Evolutionary conservation across 2,888 invertebrate species (phyloP).

Genomic region (Diadegma fenestrale): DNA sequence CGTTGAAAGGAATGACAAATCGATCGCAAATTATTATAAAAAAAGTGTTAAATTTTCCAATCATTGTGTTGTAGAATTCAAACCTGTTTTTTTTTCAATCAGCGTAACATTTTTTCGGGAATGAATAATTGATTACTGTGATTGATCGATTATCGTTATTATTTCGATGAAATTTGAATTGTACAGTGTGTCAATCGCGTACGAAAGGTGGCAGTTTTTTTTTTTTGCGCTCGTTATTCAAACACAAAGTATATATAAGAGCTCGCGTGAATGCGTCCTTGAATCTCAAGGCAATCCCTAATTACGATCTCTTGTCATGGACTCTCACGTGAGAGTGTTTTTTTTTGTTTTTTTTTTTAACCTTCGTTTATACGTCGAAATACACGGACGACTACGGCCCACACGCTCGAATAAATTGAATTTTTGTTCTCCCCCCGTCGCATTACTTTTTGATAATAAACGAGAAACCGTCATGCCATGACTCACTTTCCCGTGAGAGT

Average conservation of each 20-base stretch:
- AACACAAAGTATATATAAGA: constrained; percentile 14
- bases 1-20: constrained; percentile 19
- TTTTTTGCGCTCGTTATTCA: not conserved
- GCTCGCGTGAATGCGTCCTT: constrained; percentile 39
- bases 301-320: constrained; percentile 68
- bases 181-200: constrained; percentile 5
- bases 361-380: constrained; percentile 41
- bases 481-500: constrained; percentile 53
- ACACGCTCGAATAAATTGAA: constrained; percentile 42
- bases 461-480: constrained; percentile 45
- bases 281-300: constrained; percentile 54
- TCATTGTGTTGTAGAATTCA: constrained; percentile 10
- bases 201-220: not conserved
- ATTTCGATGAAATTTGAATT: constrained; percentile 30
- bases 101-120: not conserved
- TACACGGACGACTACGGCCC: constrained; percentile 28
- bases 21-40: not conserved
- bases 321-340: constrained; percentile 26
- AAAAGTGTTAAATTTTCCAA: constrained; percentile 16
- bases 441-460: constrained; percentile 16
- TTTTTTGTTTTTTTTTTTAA: not conserved
- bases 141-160: constrained; percentile 25
- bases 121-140: constrained; percentile 40
- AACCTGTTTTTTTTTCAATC: constrained; percentile 2
- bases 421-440: not conserved